Evolutionary conservation across 2,888 invertebrate genomes (phyloP), one percentile per base, ranked within the genome.

Genomic region (Shargacucullia verbasci): DNA sequence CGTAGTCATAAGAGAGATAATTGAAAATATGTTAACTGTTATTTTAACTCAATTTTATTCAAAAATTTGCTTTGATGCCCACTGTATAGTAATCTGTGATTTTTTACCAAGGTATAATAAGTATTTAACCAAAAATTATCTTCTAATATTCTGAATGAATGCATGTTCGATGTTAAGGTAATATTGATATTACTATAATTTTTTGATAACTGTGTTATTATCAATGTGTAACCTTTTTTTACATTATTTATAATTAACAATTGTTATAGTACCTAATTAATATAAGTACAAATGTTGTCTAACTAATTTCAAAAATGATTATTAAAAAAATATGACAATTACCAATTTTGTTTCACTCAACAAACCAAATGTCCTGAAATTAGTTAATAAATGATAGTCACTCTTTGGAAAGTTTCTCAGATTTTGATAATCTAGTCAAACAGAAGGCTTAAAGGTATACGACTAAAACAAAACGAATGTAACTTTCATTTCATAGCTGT

Each of bases 31-130:
- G 54, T 46, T 46, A 54, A 54, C 54, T 40, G 46, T 54, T 54
- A 54, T 54, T 54, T 54, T 54, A 54, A 55, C 55, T 55, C 47
- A 55, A 47, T 55, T 55, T 55, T 55, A 55, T 47, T 55, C 47
- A 55, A 55, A 55, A 55, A 47, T 55, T 47, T 55, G 55, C 46
- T 47, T 47, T 41, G 46, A 47, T 47, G 47, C 47, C 40, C 47
- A 55, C 55, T 35, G 47, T 55, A n/a, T n/a, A n/a, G n/a, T n/a
- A n/a, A n/a, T 53, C 52, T 53, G 52, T 53, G 52, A 53, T 53
- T 53, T 53, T 53, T 48, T 48, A 48, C 47, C 47, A 48, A 48
- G 47, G 47, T 48, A 48, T 48, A 48, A 48, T 47, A 47, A 47
- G 46, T 47, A 47, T 47, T 46, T 46, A 46, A 46, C 46, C 46